Conservation (phyloP, 1,140 invertebrate genomes). For the Drosophila tropicalis region DNA sequence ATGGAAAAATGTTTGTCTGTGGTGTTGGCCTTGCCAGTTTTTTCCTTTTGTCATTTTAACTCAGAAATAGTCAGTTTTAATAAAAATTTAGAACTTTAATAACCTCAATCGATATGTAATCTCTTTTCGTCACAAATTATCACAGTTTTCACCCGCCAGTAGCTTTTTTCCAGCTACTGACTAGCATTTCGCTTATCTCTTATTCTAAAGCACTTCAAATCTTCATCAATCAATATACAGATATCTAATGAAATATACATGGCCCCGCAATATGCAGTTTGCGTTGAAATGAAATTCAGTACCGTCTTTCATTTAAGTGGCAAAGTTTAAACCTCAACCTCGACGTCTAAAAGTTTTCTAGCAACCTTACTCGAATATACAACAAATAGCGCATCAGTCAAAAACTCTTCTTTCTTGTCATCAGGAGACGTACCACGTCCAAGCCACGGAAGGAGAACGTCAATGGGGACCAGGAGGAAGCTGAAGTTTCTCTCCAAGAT, state of each 20-base stretch:
- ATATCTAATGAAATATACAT: constrained; percentile 72
- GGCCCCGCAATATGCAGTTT: constrained; percentile 27
- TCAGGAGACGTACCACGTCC: constrained; percentile 71
- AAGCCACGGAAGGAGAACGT: constrained; percentile 19
- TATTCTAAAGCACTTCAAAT: constrained; percentile 38
- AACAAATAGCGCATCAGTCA: constrained; percentile 78
- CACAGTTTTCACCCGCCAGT: too few species aligned
- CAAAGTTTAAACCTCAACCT: constrained; percentile 63
- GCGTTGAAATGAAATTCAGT: constrained; percentile 26
- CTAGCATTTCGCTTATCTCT: constrained; percentile 17
- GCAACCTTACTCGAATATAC: constrained; percentile 32
- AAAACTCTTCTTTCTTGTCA: constrained; percentile 78
- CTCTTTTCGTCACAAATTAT: constrained; percentile 3
- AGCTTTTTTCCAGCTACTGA: constrained; percentile 1
- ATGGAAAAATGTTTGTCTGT: constrained; percentile 42
- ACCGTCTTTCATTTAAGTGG: constrained; percentile 27
- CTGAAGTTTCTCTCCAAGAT: neutral
- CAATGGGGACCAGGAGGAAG: constrained; percentile 13
- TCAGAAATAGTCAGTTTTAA: too few species aligned
- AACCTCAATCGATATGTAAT: neutral
- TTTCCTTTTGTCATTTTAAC: constrained; percentile 36
- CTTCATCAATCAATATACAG: constrained; percentile 69
- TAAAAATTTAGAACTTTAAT: too few species aligned
- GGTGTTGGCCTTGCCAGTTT: constrained; percentile 37
- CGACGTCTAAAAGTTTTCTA: constrained; percentile 54